Evolutionary conservation across 92 coral and sea anemone genomes (phyloP).

Genomic region (Epizoanthus stellaris): DNA sequence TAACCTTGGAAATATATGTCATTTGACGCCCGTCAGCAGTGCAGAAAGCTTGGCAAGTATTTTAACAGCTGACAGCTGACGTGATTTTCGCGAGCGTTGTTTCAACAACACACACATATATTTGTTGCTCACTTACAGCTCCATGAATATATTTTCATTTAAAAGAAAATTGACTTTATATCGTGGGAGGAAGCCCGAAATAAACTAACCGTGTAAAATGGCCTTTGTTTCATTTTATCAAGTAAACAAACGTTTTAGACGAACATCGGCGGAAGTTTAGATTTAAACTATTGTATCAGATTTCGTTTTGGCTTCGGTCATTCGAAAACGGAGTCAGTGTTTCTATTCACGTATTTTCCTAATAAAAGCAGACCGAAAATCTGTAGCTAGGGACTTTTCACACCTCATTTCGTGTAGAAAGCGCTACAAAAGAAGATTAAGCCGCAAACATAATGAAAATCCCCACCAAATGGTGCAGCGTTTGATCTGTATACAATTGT

Average conservation of each 20-base stretch:
- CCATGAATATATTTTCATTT: neutral
- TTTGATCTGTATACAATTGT: no score
- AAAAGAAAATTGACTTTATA: neutral
- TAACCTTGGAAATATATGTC: neutral
- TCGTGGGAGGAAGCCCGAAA: neutral
- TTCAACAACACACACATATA: neutral
- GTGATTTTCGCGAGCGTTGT: neutral
- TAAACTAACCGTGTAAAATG: neutral
- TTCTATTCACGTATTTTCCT: neutral
- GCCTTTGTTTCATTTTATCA: neutral
- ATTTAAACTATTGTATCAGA: constrained; percentile 25
- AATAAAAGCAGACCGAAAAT: neutral
- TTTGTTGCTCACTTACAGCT: no score
- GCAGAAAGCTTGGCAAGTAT: constrained; percentile 12
- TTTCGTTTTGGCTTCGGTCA: constrained; percentile 51
- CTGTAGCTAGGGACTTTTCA: neutral
- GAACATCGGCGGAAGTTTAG: neutral
- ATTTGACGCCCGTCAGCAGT: neutral
- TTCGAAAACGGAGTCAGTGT: neutral
- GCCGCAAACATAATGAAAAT: neutral
- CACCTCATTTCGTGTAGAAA: neutral
- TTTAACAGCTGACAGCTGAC: constrained; percentile 50
- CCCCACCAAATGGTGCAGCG: neutral
- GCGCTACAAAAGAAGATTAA: neutral
- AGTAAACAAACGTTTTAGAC: neutral